Conservation (phyloP, 1,140 invertebrate genomes). For the Reticulitermes speratus region DNA sequence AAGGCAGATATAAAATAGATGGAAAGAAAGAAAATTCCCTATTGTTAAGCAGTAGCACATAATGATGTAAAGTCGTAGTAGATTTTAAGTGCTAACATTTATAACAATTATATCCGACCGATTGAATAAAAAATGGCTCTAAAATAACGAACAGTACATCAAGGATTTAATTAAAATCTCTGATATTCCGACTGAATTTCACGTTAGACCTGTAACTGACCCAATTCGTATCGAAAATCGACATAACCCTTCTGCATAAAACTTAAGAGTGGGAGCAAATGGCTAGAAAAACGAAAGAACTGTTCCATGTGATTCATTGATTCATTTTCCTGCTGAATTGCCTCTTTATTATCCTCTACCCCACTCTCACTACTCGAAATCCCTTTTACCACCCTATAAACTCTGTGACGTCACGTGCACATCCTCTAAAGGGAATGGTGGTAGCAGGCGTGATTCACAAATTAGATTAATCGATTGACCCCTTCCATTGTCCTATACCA, state of each 20-base stretch:
- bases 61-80: too few species aligned
- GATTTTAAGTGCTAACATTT: too few species aligned
- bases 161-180: not conserved
- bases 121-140: too few species aligned
- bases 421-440: not conserved
- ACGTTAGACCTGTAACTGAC: not conserved
- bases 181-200: not conserved
- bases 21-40: too few species aligned
- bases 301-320: conserved; percentile 8
- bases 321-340: conserved; percentile 13
- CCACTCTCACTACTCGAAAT: not conserved
- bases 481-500: not conserved
- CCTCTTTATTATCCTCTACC: not conserved
- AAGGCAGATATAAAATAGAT: too few species aligned
- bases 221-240: not conserved
- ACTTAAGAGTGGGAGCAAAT: not conserved
- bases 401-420: conserved; percentile 5
- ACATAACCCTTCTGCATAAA: not conserved
- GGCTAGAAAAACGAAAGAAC: not conserved
- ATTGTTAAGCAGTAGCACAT: too few species aligned
- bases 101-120: too few species aligned
- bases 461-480: conserved; percentile 11
- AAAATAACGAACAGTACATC: not conserved
- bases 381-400: conserved; percentile 15
- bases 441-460: not conserved